These are phyloP conservation scores for Intellagama lesueurii DNA, from an alignment of 2,797 vertebrate genomes.

Conservation along the genomic window DNA sequence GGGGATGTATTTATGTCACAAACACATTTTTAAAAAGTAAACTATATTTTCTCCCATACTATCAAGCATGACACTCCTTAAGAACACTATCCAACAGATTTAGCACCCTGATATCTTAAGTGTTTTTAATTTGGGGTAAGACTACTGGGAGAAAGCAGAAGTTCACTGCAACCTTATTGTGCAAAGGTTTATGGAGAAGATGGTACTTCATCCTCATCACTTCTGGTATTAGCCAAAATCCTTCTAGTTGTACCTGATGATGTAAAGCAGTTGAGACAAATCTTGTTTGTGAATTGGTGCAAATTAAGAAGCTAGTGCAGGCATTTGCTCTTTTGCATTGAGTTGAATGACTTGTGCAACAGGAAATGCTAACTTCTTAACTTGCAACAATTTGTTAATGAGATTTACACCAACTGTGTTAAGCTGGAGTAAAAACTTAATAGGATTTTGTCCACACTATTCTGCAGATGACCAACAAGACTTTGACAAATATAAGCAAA, in stretches of 20 bases:
- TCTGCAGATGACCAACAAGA: constrained; percentile 16
- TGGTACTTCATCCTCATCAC: neutral
- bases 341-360: no score
- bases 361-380: no score
- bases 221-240: neutral
- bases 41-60: neutral
- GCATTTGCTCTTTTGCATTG: no score
- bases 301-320: no score
- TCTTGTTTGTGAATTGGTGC: no score
- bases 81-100: neutral
- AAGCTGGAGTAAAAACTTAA: no score
- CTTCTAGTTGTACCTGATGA: no score
- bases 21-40: neutral
- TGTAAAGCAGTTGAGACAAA: no score
- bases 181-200: neutral
- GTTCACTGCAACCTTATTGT: neutral
- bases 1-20: neutral
- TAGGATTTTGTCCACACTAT: neutral
- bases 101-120: neutral
- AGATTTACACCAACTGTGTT: no score
- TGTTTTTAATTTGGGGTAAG: neutral
- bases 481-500: constrained; percentile 1
- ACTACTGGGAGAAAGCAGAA: neutral
- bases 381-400: no score
- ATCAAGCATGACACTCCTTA: neutral